phyloP scores from a whole-genome alignment of 2,797 vertebrate genomes.

The Malacoctenus gilli region DNA sequence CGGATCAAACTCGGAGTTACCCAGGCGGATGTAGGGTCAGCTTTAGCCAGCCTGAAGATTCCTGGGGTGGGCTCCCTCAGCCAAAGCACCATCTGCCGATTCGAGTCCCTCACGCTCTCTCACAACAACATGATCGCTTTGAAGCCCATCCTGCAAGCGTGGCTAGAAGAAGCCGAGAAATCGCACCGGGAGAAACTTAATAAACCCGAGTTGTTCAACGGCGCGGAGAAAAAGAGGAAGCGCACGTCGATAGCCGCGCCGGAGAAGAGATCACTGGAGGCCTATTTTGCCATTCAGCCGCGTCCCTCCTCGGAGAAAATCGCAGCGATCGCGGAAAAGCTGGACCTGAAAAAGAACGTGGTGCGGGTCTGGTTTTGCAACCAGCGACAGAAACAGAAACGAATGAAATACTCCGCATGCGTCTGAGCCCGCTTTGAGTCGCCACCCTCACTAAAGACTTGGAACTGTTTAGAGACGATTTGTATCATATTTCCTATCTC shows the following conservation, averaged over 20 bases:
- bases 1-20: conserved; percentile 98
- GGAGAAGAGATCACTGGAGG: conserved; percentile 94
- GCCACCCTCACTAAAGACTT: conserved; percentile 66
- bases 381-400: conserved; percentile 98
- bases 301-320: conserved; percentile 96
- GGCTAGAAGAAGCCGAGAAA: conserved; percentile 96
- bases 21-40: conserved; percentile 95
- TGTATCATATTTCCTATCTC: conserved; percentile 85
- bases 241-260: conserved; percentile 95
- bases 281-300: conserved; percentile 95
- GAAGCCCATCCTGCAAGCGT: conserved; percentile 96
- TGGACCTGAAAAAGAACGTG: conserved; percentile 99
- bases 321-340: conserved; percentile 95
- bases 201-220: conserved; percentile 97
- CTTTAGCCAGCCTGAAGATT: conserved; percentile 94
- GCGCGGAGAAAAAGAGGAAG: conserved; percentile 95
- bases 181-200: conserved; percentile 96
- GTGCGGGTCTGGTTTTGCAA: conserved; percentile 99
- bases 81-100: conserved; percentile 94
- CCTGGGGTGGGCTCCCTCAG: conserved; percentile 93
- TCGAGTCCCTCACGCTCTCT: conserved; percentile 92
- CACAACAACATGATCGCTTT: conserved; percentile 98
- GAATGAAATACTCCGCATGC: conserved; percentile 98
- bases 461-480: conserved; percentile 80
- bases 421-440: conserved; percentile 77